A percentile compares a stretch with the other conserved stretches of the same genome.
These are phyloP conservation scores for Phyto melanocephala DNA, from an alignment of 2,888 invertebrate species.

Conservation along the genomic window DNA sequence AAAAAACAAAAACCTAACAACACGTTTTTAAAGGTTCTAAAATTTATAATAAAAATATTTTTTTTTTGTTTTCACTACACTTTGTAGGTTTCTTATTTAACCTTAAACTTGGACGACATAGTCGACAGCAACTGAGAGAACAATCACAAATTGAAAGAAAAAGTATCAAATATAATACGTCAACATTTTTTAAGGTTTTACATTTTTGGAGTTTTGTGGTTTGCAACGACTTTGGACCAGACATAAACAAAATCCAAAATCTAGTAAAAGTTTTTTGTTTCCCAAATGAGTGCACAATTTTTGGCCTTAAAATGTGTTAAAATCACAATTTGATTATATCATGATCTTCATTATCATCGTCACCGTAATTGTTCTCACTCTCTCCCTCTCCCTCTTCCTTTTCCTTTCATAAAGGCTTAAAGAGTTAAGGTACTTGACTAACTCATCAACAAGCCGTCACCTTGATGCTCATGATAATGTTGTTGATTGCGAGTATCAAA, in stretches of 20 bases:
- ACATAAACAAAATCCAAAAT: constrained; percentile 27
- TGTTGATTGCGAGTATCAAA: constrained; percentile 49
- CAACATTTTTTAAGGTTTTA: constrained; percentile 55
- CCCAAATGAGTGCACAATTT: constrained; percentile 58
- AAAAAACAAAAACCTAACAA: constrained; percentile 48
- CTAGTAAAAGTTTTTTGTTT: constrained; percentile 14
- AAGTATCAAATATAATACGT: constrained; percentile 60
- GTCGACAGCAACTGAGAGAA: not conserved
- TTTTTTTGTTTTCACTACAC: constrained; percentile 50
- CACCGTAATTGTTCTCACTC: constrained; percentile 22
- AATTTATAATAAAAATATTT: constrained; percentile 63
- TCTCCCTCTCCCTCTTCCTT: too few relatives aligned
- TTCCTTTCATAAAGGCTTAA: too few relatives aligned
- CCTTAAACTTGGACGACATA: constrained; percentile 63
- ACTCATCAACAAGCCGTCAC: constrained; percentile 43
- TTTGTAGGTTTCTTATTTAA: constrained; percentile 64
- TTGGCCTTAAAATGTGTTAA: constrained; percentile 52
- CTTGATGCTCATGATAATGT: constrained; percentile 54
- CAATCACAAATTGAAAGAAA: not conserved
- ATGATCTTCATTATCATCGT: constrained; percentile 45
- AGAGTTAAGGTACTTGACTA: not conserved
- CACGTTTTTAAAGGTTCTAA: constrained; percentile 64
- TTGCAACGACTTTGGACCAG: constrained; percentile 25
- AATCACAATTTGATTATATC: constrained; percentile 28
- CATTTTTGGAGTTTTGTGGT: constrained; percentile 56